Percentiles rank a stretch among this genome's conserved stretches.
These are phyloP conservation scores for Leistus spinibarbis DNA, from an alignment of 2,888 invertebrate species.

Conservation along the genomic window DNA sequence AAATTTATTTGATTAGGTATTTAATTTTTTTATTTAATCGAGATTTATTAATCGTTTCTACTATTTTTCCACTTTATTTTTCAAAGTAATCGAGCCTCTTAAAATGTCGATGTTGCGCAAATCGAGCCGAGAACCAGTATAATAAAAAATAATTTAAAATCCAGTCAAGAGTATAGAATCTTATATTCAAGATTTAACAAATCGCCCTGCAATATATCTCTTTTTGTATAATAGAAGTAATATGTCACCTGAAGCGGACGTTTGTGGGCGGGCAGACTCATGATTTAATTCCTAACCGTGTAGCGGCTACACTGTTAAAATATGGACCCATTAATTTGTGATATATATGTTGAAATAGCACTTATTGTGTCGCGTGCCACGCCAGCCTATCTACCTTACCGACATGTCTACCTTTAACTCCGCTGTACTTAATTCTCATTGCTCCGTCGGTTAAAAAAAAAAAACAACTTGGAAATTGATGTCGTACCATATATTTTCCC, in stretches of 20 bases:
- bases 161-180: no score
- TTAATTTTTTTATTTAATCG: no score
- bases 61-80: no score
- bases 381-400: constrained; percentile 1
- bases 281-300: constrained; percentile 15
- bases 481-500: background rate
- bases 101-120: no score
- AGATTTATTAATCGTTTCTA: no score
- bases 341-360: constrained; percentile 19
- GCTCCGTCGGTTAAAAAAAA: background rate
- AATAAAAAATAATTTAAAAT: no score
- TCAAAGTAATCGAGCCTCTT: no score
- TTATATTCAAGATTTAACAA: constrained; percentile 1
- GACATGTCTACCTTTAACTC: constrained; percentile 1
- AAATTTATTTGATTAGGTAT: no score
- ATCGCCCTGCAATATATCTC: constrained; percentile 3
- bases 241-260: constrained; percentile 1
- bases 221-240: constrained; percentile 1
- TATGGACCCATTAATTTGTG: constrained; percentile 19
- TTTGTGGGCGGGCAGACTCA: background rate
- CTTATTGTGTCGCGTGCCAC: constrained; percentile 18
- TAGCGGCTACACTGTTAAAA: constrained; percentile 16
- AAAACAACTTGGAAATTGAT: background rate
- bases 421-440: constrained; percentile 1
- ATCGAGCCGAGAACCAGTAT: no score